Evolutionary conservation across 2,888 invertebrate species (phyloP).

Genomic region (Antheraea yamamai): DNA sequence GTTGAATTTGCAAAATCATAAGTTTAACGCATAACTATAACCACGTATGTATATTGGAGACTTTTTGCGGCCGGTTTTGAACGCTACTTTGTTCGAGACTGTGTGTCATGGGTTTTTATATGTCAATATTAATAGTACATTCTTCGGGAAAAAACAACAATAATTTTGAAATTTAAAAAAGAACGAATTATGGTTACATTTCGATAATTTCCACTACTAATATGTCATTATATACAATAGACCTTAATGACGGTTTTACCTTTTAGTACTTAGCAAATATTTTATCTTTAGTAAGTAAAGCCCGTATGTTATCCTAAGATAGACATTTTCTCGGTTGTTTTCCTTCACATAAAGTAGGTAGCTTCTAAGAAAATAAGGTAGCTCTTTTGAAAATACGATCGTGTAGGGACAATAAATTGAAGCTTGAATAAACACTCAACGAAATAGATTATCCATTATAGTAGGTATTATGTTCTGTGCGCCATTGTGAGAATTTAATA

Average conservation of each 20-base stretch:
- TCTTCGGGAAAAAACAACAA: no score
- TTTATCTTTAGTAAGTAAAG: conserved; percentile 36
- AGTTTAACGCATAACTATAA: no score
- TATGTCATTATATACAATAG: not conserved
- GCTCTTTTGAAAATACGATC: conserved; percentile 59
- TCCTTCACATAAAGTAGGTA: conserved; percentile 52
- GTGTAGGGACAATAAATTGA: conserved; percentile 60
- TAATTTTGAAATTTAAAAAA: no score
- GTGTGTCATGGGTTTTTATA: no score
- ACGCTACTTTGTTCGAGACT: no score
- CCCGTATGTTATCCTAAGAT: conserved; percentile 48
- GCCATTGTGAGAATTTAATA: not conserved
- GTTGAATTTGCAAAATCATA: no score
- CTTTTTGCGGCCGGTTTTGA: no score
- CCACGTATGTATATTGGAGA: no score
- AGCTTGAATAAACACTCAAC: conserved; percentile 59
- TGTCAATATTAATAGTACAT: no score
- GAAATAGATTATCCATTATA: conserved; percentile 51
- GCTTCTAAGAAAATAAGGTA: conserved; percentile 57
- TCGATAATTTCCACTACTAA: no score
- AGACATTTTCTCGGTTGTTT: conserved; percentile 49
- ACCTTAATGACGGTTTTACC: not conserved
- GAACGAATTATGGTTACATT: no score
- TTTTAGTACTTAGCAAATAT: conserved; percentile 33
- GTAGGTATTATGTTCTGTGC: conserved; percentile 14